Conservation (phyloP, 1,140 invertebrate genomes). For the Vollenhovia emeryi region DNA sequence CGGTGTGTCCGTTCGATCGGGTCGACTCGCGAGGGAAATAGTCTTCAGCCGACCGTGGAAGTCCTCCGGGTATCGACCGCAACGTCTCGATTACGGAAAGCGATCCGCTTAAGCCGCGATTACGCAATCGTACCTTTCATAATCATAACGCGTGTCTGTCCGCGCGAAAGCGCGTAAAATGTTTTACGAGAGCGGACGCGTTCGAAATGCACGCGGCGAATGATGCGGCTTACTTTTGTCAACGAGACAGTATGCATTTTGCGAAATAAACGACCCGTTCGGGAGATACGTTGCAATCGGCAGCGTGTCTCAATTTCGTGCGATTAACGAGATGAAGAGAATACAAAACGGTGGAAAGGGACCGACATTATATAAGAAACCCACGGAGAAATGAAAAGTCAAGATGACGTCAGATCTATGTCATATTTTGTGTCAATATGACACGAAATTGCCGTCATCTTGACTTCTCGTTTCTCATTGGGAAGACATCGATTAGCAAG, state of each 20-base stretch:
- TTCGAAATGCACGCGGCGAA: background rate
- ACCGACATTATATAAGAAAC: background rate
- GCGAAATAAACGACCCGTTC: constrained; percentile 1
- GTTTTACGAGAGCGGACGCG: background rate
- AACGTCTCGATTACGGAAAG: constrained; percentile 44
- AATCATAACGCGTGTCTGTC: background rate
- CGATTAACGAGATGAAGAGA: background rate
- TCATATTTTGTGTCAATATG: too few species aligned
- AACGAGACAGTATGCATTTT: background rate
- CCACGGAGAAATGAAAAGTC: too few species aligned
- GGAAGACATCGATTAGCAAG: too few species aligned
- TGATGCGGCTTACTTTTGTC: background rate
- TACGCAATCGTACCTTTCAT: constrained; percentile 12
- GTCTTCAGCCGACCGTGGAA: constrained; percentile 1
- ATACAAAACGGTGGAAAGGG: constrained; percentile 12
- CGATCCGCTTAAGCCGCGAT: constrained; percentile 22
- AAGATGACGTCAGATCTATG: too few species aligned
- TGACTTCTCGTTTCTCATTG: too few species aligned
- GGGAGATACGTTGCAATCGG: background rate
- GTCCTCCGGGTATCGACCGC: background rate
- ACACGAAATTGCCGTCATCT: too few species aligned
- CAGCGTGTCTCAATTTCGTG: background rate
- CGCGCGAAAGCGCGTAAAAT: background rate
- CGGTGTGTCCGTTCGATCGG: background rate
- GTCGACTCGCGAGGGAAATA: constrained; percentile 28